These are phyloP conservation scores for Calameuta pallipes DNA, from an alignment of 2,888 invertebrate genomes.

Conservation along the genomic window DNA sequence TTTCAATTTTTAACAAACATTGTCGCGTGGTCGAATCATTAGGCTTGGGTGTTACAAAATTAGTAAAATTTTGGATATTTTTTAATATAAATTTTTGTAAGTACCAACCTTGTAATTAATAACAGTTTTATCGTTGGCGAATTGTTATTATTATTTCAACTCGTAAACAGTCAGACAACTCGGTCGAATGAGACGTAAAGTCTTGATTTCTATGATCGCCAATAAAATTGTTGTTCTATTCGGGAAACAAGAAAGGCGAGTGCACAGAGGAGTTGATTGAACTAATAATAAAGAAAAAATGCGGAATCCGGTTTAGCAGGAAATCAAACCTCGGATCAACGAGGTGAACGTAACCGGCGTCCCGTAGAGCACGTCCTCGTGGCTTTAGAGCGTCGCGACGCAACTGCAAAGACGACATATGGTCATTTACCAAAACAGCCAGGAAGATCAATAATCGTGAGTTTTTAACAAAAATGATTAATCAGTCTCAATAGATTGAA, in stretches of 20 bases:
- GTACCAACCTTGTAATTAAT: not conserved
- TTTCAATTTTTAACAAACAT: not conserved
- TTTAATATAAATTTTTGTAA: not conserved
- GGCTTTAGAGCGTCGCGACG: no score
- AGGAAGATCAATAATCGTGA: not conserved
- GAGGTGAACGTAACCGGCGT: not conserved
- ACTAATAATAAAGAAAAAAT: not conserved
- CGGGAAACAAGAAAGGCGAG: not conserved
- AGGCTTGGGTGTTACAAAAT: not conserved
- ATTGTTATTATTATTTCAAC: not conserved
- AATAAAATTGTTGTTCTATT: not conserved
- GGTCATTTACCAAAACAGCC: no score
- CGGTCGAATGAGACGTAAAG: not conserved
- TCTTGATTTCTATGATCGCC: not conserved
- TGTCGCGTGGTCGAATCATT: not conserved
- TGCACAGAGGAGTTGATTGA: not conserved
- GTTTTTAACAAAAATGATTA: not conserved
- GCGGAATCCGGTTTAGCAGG: not conserved
- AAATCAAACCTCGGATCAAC: not conserved
- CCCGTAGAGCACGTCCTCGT: no score
- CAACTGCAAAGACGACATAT: no score
- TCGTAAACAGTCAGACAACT: not conserved
- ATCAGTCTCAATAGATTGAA: not conserved
- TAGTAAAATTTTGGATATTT: not conserved
- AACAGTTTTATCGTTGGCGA: no score